phyloP scores from a whole-genome alignment of 2,888 invertebrate genomes.

The Drosophila subquinaria region DNA sequence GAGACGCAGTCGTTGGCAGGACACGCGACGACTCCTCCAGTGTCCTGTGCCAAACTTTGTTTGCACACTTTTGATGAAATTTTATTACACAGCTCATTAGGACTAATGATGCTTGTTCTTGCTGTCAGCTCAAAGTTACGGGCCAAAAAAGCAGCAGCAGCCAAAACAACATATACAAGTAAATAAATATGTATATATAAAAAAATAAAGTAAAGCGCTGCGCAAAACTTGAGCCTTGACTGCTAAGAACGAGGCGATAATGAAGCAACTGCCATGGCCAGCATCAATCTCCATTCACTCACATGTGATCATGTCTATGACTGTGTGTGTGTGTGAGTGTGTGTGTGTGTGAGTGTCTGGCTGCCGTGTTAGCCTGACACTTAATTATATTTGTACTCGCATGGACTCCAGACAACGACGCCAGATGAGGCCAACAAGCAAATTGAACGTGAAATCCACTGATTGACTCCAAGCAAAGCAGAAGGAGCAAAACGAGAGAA shows the following conservation, averaged over 20 bases:
- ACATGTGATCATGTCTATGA: not conserved
- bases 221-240: slow-evolving; percentile 49
- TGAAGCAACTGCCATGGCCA: slow-evolving; percentile 56
- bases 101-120: slow-evolving; percentile 78
- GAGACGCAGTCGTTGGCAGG: slow-evolving; percentile 19
- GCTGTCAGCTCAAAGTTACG: slow-evolving; percentile 53
- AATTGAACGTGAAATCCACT: slow-evolving; percentile 75
- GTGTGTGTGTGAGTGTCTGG: slow-evolving; percentile 29
- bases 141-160: slow-evolving; percentile 4
- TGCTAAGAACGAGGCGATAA: slow-evolving; percentile 42
- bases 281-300: slow-evolving; percentile 34
- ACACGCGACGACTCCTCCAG: not conserved
- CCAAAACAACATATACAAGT: not conserved
- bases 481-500: not conserved
- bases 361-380: slow-evolving; percentile 54
- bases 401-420: slow-evolving; percentile 51
- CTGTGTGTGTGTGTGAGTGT: not conserved
- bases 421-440: slow-evolving; percentile 60
- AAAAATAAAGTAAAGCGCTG: slow-evolving; percentile 30
- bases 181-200: slow-evolving; percentile 9
- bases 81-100: slow-evolving; percentile 79
- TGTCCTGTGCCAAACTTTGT: slow-evolving; percentile 42
- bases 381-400: slow-evolving; percentile 72
- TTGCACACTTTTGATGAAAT: slow-evolving; percentile 64
- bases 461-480: slow-evolving; percentile 55